These are phyloP conservation scores for Poeciliopsis gracilis DNA, from an alignment of 2,797 vertebrate genomes.

Conservation along the genomic window DNA sequence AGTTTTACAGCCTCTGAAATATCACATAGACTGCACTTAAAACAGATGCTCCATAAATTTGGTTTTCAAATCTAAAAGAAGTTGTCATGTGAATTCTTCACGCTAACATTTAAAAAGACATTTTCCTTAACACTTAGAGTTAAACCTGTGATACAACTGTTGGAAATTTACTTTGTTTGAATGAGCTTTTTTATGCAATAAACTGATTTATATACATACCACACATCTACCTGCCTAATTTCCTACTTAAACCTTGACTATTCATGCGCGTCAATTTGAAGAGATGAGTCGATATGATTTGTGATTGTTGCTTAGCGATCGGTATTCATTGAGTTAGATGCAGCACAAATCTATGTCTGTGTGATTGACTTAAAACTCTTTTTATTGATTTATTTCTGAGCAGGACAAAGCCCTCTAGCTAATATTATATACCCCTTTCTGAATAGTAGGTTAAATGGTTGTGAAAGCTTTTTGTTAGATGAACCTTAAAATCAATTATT, in stretches of 20 bases:
- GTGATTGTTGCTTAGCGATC: conserved; percentile 22
- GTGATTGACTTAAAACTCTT: conserved; percentile 60
- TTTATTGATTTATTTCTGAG: conserved; percentile 53
- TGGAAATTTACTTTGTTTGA: background rate
- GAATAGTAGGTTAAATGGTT: conserved; percentile 40
- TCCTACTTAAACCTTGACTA: conserved; percentile 9
- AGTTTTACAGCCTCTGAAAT: background rate
- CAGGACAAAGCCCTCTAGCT: background rate
- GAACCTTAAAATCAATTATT: background rate
- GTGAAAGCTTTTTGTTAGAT: conserved; percentile 52
- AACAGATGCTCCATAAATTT: background rate
- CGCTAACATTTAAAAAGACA: background rate
- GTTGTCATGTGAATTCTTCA: background rate
- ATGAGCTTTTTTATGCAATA: background rate
- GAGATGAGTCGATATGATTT: conserved; percentile 26
- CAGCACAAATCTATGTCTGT: conserved; percentile 32
- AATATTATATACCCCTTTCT: background rate
- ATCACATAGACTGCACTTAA: background rate
- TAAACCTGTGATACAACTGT: background rate
- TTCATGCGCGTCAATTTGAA: conserved; percentile 19
- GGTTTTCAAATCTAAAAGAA: background rate
- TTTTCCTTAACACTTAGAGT: background rate
- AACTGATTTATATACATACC: background rate
- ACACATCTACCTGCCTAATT: background rate
- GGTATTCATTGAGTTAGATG: conserved; percentile 34